Evolutionary conservation across 2,888 invertebrate species (phyloP).

Genomic region (Dermolepida albohirtum): DNA sequence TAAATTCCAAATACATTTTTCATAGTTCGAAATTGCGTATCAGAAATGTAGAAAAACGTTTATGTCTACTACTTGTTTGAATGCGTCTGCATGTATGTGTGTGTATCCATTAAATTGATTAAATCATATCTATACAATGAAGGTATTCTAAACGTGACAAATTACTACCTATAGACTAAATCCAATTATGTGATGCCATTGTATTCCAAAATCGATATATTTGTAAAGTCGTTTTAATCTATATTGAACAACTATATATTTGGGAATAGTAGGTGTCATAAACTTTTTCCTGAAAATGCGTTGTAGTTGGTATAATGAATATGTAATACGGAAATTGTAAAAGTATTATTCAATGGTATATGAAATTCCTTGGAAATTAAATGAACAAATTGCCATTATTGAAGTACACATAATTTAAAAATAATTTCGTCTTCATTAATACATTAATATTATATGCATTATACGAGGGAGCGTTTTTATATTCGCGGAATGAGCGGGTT

Average conservation of each 20-base stretch:
- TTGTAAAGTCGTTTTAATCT: conserved; percentile 14
- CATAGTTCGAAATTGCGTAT: too few relatives aligned
- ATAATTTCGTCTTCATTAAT: too few relatives aligned
- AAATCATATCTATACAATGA: conserved; percentile 29
- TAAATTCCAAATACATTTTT: background rate
- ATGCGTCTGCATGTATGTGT: background rate
- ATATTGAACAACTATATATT: conserved; percentile 10
- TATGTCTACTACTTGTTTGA: background rate
- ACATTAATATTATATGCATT: too few relatives aligned
- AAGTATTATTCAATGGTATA: too few relatives aligned
- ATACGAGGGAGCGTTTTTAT: too few relatives aligned
- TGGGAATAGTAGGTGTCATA: conserved; percentile 4
- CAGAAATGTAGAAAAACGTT: background rate
- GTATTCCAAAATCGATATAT: conserved; percentile 23
- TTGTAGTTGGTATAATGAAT: too few relatives aligned
- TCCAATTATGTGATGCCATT: conserved; percentile 28
- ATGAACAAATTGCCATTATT: too few relatives aligned
- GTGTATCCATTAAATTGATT: conserved; percentile 35
- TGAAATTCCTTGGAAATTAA: too few relatives aligned
- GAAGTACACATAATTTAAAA: too few relatives aligned
- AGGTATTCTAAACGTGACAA: conserved; percentile 20
- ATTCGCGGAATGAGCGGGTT: too few relatives aligned
- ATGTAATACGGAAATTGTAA: too few relatives aligned
- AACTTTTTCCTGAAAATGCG: too few relatives aligned
- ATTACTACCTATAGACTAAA: conserved; percentile 21